Evolutionary conservation across 2,888 invertebrate species (phyloP), one percentile per base, ranked within the genome.

Genomic region (Oligia fasciuncula): DNA sequence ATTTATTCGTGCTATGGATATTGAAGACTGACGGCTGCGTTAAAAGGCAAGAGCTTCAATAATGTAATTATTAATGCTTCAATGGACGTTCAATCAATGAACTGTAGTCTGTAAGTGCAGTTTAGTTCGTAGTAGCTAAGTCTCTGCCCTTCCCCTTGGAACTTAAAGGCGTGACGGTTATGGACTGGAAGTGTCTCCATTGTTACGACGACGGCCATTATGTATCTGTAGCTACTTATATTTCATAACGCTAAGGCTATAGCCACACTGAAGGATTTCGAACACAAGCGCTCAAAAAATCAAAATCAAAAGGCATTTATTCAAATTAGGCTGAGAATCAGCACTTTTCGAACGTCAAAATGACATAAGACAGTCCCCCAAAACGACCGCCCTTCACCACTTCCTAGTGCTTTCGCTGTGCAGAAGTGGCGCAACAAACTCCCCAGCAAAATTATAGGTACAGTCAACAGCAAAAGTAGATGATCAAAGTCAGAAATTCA

Each of bases 181-280:
- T 85, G 65, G 83, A 63, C 73, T 83, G 70, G 67, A 85, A 83
- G 72, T 82, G 83, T 76, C 86, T 63, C 76, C 29, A 86, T 83
- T 85, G 83, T 83, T 70, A 76, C 63, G 54, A 76, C 63, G 54
- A 69, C 63, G 19, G 54, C 54, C 29, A 76, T 81, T 85, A 72
- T 65, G 19, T 72, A 17, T 46, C 60, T 62, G 67, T 65, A 46
- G 14, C 63, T 72, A 69, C 76, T 62, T 73, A 54, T 65, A 60
- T 51, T 72, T 69, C 46, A 43, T 67, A 46, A 9, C 46, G 6
- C 43, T 73, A 85, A 82, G 13, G 69, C 6, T 69, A 17, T 19
- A 57, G 43, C 11, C 63, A 79, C 67, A 79, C n/a, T 70, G 40
- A 9, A 6, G 14, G 29, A 51, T 35, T 60, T 13, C n/a, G n/a